Base-by-base conservation (phyloP, 2,797 vertebrate species). In the Anguilla pacifica region DNA sequence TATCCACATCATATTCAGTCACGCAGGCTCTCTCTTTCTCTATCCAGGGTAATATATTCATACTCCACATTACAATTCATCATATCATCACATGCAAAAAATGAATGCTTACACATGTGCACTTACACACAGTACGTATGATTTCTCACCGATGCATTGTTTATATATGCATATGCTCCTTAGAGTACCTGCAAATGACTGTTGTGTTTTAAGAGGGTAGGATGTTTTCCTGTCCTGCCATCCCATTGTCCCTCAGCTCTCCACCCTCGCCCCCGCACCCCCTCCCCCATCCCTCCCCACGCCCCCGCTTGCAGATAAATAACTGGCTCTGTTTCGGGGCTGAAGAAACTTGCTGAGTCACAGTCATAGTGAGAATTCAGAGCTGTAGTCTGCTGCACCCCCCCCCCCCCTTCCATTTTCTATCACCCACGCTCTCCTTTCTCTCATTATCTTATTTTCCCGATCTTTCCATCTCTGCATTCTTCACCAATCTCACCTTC, bases 321-420 rank as follows among this genome's bases (percentile, higher is more conserved):
- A 72, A 35, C 64, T 72, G 70, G 70, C 70, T 77, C 74, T 43
- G 72, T 77, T 77, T 77, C 53, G 10, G 83, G 5, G 31, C 55
- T 59, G 83, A 19, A 39, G 55, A 28, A 59, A 55, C 83, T 39
- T 84, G 83, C 83, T 84, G 83, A 59, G 17, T 84, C 83, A 61
- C 53, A 11, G 55, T 57, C 53, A 53, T 28, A 17, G 43, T 83
- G 25, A 83, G 49, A 83, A 83, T 25, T 10, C 79, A 83, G 72
- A 77, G 72, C 72, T 22, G 2, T 0, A n/a, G 25, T 55, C 46
- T 53, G 82, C 43, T 83, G 49, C 53, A n/a, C 82, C 51, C 82
- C 22, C 49, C 19, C n/a, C 15, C 43, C 46, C 43, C 39, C 39
- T 3, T 25, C 19, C 43, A 13, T 31, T 51, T 19, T 53, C 10